Evolutionary conservation across 1,140 invertebrate species (phyloP).

Genomic region (Mactra quadrangularis): DNA sequence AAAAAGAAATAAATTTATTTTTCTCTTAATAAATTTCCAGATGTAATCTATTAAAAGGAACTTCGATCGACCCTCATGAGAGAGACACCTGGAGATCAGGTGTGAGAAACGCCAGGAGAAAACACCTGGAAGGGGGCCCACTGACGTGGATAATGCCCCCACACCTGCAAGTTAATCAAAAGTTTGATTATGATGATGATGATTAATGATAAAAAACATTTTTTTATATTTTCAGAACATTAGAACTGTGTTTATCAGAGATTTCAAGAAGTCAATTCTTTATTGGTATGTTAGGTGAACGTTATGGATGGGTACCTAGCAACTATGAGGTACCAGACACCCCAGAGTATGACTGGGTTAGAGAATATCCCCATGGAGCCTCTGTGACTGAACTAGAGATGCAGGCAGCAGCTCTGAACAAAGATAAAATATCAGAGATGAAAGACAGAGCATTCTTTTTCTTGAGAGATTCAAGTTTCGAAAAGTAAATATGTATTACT

Average conservation of each 20-base stretch:
- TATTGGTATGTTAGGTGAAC: conserved; percentile 84
- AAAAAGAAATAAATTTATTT: too few species aligned
- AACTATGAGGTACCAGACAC: conserved; percentile 76
- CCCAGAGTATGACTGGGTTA: conserved; percentile 82
- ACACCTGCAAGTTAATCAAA: too few species aligned
- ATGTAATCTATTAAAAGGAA: too few species aligned
- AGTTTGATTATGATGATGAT: too few species aligned
- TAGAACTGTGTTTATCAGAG: conserved; percentile 84
- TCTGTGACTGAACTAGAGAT: conserved; percentile 85
- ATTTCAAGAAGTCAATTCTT: conserved; percentile 83
- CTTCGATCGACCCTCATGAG: too few species aligned
- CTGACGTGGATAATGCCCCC: too few species aligned
- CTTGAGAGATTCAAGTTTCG: conserved; percentile 78
- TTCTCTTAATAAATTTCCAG: too few species aligned
- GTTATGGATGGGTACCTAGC: conserved; percentile 83
- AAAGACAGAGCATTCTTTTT: conserved; percentile 82
- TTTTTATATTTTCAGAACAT: conserved; percentile 67
- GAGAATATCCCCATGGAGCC: conserved; percentile 78
- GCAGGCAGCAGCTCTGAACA: conserved; percentile 78
- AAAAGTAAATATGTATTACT: conserved; percentile 67
- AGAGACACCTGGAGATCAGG: too few species aligned
- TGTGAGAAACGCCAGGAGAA: too few species aligned
- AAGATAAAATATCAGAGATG: conserved; percentile 3
- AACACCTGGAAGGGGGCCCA: too few species aligned
- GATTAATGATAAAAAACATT: too few species aligned